Conservation (phyloP, 2,888 invertebrate species). For the Atethmia centrago region DNA sequence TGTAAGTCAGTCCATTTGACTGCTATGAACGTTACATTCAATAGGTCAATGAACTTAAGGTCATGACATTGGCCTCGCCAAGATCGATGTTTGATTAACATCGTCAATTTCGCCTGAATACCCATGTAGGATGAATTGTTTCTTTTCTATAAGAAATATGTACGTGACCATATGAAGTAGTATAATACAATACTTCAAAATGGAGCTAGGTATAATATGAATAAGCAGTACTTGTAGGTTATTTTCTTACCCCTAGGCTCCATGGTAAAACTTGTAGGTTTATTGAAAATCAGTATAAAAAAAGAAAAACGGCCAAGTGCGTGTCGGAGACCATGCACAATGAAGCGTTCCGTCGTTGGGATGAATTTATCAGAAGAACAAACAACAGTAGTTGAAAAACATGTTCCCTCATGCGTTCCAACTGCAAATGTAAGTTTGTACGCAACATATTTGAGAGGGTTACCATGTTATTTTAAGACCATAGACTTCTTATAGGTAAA, state of each 20-base stretch:
- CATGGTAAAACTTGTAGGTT: neutral
- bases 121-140: neutral
- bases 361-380: too few species aligned
- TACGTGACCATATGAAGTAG: neutral
- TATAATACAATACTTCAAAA: neutral
- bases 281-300: neutral
- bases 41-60: conserved; percentile 16
- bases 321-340: too few species aligned
- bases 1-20: neutral
- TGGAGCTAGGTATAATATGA: neutral
- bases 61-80: neutral
- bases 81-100: conserved; percentile 1
- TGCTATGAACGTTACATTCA: neutral
- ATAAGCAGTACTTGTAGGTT: neutral
- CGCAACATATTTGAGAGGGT: too few species aligned
- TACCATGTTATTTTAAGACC: too few species aligned
- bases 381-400: too few species aligned
- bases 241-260: neutral
- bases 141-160: neutral
- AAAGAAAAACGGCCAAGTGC: too few species aligned
- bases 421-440: too few species aligned
- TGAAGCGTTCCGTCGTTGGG: too few species aligned
- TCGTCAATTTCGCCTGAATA: conserved; percentile 7
- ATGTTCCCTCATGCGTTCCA: too few species aligned
- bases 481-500: too few species aligned